Base-by-base conservation (phyloP, 2,888 invertebrate species). In the Lasioglossum oenotherae region DNA sequence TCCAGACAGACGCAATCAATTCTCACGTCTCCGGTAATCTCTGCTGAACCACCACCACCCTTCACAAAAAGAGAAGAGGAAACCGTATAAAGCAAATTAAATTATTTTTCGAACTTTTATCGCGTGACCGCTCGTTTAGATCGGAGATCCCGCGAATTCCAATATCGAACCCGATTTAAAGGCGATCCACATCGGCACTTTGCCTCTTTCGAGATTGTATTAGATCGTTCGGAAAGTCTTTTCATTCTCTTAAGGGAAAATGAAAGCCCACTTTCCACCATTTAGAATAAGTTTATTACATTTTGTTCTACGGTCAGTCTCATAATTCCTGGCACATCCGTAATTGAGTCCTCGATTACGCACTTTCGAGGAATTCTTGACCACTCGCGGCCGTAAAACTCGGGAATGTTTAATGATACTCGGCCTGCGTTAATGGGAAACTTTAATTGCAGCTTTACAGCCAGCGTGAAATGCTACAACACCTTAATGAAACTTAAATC, bases 21-120 rank as follows among this genome's bases (percentile, higher is more conserved):
- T 53, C n/a, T 41, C 49, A 41, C 23, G 72, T 23, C 82, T 14
- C n/a, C 14, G 27, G 19, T 35, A 72, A 75, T 74, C 72, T 49
- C 14, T 38, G 64, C 6, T 64, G 16, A 64, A 10, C 35, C 67
- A 38, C 35, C 35, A 19, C 8, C 71, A 5, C 4, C 41, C 31
- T 31, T 3, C 23, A 4, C 1, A 57, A 12, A 4, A 57, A 57
- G n/a, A 19, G 64, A 31, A 35, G 31, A 53, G 35, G n/a, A 57
- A 31, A 53, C 16, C 14, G 57, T 49, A 38, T 23, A 31, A 44
- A 60, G 53, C 16, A 19, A 41, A 60, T 73, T 64, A 19, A 46
- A 38, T 67, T 35, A 38, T 67, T 49, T 72, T 38, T 53, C 41
- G 27, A 38, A 12, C 8, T 5, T 19, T 35, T 64, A 57, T 78